Evolutionary conservation across 2,888 invertebrate species (phyloP).

Genomic region (Stomorhina lunata): DNA sequence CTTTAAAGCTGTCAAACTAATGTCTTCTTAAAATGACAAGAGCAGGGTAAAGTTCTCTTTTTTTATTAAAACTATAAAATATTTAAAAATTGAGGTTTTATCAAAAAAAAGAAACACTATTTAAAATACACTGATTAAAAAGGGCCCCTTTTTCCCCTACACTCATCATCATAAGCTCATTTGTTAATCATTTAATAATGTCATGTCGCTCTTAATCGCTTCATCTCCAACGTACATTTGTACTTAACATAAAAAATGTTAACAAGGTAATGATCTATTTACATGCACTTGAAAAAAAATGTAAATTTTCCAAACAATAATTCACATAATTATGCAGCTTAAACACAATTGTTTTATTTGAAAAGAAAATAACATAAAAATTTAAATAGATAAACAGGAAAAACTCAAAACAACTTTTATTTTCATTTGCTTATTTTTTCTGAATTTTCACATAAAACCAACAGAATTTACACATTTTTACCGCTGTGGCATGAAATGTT

Average conservation of each 20-base stretch:
- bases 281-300: background rate
- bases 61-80: background rate
- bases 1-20: background rate
- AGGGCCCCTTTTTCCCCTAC: too few species aligned
- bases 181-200: background rate
- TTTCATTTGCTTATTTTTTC: conserved; percentile 42
- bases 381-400: background rate
- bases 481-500: background rate
- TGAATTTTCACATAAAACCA: conserved; percentile 1
- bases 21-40: conserved; percentile 4
- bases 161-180: too few species aligned
- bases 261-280: conserved; percentile 23
- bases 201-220: background rate
- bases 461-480: background rate
- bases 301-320: conserved; percentile 18
- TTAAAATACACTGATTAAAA: too few species aligned
- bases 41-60: background rate
- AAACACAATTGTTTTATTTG: background rate
- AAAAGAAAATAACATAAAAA: background rate
- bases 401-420: conserved; percentile 32
- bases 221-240: background rate
- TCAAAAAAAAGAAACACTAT: too few species aligned
- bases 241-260: background rate
- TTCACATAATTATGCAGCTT: conserved; percentile 47
- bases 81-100: background rate